Evolutionary conservation across 2,888 invertebrate genomes (phyloP), one percentile per base, ranked within the genome.

Genomic region (Calliopum simillimum): DNA sequence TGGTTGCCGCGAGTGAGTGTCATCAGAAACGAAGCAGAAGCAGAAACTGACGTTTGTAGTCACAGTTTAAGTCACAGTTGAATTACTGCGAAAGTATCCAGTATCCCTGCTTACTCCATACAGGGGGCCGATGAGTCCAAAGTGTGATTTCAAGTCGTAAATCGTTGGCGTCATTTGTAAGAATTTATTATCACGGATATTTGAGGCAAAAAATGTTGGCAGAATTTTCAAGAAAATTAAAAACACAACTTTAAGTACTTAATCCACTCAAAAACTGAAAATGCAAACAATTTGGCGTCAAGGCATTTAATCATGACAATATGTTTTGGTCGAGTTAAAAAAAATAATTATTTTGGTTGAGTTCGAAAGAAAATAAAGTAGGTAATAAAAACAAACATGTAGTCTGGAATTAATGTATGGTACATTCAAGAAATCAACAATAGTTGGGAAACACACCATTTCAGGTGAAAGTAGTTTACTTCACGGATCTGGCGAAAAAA

Each of bases 121-220:
- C 23, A 25, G 23, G 62, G 44, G 19, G 49, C 23, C 16, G 43
- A 21, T 12, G 44, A 46, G 67, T 58, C 41, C 59, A 47, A 41
- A 64, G 44, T 59, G 43, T 47, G 66, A 65, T 55, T 61, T 43
- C 13, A 25, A 65, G 43, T 69, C 71, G 56, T 71, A 69, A 71
- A 71, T 71, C 68, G 68, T 71, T 51, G 53, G 47, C 43, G 59
- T 47, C 59, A 21, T 58, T 66, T 56, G 46, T 16, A 46, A 25
- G 46, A 46, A 66, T 66, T 44, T 58, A 23, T 46, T 23, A 33
- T 6, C 33, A 33, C 33, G 8, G 33, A 33, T 33, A 33, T 33
- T 33, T 33, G 33, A 33, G 4, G 33, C 4, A 33, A 33, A 33
- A 33, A 33, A 33, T n/a, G 8, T 33, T 33, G 63, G 66, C 44